A percentile compares a stretch with the other conserved stretches of the same genome.
phyloP scores from a whole-genome alignment of 2,888 invertebrate species.

The Pterostichus niger region DNA sequence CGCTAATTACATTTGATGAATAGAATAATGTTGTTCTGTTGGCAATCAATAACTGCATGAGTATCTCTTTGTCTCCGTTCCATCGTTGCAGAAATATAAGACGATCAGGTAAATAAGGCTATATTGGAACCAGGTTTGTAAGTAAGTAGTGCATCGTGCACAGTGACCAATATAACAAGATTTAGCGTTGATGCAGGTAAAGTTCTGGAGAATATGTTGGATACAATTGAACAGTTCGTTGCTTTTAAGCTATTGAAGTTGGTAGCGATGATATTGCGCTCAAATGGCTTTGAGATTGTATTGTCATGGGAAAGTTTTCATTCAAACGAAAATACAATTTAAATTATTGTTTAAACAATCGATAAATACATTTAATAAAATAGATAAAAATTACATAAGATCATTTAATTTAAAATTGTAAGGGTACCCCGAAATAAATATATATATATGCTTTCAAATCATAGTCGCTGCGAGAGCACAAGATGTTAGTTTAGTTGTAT shows the following conservation, averaged over 20 bases:
- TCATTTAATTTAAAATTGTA: too few species aligned
- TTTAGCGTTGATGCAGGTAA: background rate
- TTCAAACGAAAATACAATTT: too few species aligned
- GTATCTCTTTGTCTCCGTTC: background rate
- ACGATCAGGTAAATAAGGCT: background rate
- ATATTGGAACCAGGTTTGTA: background rate
- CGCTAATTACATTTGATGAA: background rate
- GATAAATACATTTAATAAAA: too few species aligned
- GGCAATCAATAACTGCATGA: constrained; percentile 14
- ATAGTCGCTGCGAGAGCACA: too few species aligned
- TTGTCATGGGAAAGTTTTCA: background rate
- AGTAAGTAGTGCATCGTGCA: background rate
- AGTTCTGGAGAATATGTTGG: background rate
- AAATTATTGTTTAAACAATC: too few species aligned
- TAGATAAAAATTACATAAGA: too few species aligned
- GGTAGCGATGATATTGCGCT: constrained; percentile 20
- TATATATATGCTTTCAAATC: too few species aligned
- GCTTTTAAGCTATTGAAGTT: background rate
- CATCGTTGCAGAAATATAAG: background rate
- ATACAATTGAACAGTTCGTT: constrained; percentile 1
- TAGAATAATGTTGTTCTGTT: background rate
- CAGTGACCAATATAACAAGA: constrained; percentile 4
- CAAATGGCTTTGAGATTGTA: constrained; percentile 11
- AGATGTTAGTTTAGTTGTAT: too few species aligned
- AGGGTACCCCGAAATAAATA: too few species aligned